Evolutionary conservation across 35 echinoderm and acorn worm species (phyloP).

Genomic region (Heliocidaris tuberculata): DNA sequence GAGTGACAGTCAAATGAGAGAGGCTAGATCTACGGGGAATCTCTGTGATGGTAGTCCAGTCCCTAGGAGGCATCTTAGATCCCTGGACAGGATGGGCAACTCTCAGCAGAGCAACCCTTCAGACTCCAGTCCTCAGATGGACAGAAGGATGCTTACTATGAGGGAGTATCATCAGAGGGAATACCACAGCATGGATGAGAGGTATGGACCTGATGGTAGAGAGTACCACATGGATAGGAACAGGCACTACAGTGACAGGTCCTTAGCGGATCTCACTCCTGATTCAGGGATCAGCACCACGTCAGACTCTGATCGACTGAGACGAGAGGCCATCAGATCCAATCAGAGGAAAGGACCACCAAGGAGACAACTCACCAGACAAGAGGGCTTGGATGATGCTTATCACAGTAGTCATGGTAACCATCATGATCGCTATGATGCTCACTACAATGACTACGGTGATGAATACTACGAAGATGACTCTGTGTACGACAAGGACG

Average conservation of each 20-base stretch:
- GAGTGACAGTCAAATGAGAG: constrained; percentile 61
- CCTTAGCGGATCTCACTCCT: constrained; percentile 88
- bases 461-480: constrained; percentile 57
- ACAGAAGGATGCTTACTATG: constrained; percentile 19
- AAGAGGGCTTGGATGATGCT: constrained; percentile 74
- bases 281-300: constrained; percentile 96
- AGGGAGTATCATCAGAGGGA: constrained; percentile 38
- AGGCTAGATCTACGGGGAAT: constrained; percentile 77
- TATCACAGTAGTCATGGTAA: constrained; percentile 33
- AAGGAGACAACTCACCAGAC: constrained; percentile 72
- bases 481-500: constrained; percentile 34
- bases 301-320: constrained; percentile 83
- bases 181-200: constrained; percentile 46
- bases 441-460: constrained; percentile 59
- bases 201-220: constrained; percentile 30
- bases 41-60: constrained; percentile 74
- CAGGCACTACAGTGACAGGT: constrained; percentile 68
- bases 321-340: constrained; percentile 38
- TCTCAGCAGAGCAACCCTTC: constrained; percentile 45
- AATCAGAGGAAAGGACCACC: constrained; percentile 52
- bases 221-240: constrained; percentile 54
- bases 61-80: constrained; percentile 12
- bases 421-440: constrained; percentile 54
- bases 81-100: constrained; percentile 34
- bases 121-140: constrained; percentile 37